Evolutionary conservation across 2,113 vertebrate species (phyloP), one percentile per base, ranked within the genome.

Genomic region (Cyanoliseus patagonus): DNA sequence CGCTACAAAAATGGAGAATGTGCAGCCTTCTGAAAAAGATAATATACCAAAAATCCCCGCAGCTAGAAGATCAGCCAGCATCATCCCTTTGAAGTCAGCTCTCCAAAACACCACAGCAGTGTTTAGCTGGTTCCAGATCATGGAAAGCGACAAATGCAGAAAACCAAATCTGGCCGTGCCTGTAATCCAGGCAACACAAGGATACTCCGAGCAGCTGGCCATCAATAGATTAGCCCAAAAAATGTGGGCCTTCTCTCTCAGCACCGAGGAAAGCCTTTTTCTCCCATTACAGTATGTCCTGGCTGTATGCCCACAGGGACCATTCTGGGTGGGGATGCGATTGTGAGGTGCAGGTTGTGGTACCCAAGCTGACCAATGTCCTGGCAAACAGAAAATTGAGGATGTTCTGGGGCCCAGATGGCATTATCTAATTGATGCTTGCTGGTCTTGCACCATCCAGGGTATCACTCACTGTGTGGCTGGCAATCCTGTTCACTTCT

Each of bases 401-500:
- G 37, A 30, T 16, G 7, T 0, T 0, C 17, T 42, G 28, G 4
- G 10, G 10, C 12, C 12, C 17, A n/a, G 9, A 17, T 28, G n/a
- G 27, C 2, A 3, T 70, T 44, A 23, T 13, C 12, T 49, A 10
- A 23, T 9, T 42, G 19, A 17, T 55, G 33, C 16, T 82, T 8
- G 2, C 46, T 67, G 16, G 35, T 6, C 28, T 68, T 68, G 47
- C 17, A 9, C 22, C 1, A 2, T 31, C 35, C 41, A 39, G 35
- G 47, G 37, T 17, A 52, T n/a, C 5, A 6, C 8, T 49, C 51
- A 35, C 28, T 0, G 0, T 13, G 8, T 1, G 0, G 10, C 6
- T 27, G 27, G 7, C 9, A 79, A 37, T 24, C 23, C 31, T 63
- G 4, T 17, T 57, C 46, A 33, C 17, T 11, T 78, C 35, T 39